These are phyloP conservation scores for Pyrocoelia pectoralis DNA, from an alignment of 2,888 invertebrate species.

Conservation along the genomic window DNA sequence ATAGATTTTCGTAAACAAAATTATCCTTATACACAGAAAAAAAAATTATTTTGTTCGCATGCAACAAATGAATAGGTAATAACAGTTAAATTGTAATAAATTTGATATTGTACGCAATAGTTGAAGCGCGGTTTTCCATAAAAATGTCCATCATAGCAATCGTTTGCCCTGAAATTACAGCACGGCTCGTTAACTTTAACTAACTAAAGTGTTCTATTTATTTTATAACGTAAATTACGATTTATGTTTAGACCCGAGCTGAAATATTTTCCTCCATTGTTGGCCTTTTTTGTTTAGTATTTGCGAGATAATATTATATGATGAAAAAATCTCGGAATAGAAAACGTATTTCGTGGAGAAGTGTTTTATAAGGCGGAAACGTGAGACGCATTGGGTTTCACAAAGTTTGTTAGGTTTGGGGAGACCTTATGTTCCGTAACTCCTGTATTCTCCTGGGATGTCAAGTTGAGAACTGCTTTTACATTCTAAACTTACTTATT, in stretches of 20 bases:
- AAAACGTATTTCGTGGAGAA: slow-evolving; percentile 36
- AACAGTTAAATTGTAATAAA: slow-evolving; percentile 35
- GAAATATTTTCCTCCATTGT: slow-evolving; percentile 4
- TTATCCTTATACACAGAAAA: background rate
- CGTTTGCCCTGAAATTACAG: slow-evolving; percentile 22
- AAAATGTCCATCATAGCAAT: slow-evolving; percentile 23
- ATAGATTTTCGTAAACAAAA: background rate
- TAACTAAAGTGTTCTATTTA: slow-evolving; percentile 24
- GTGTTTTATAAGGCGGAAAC: slow-evolving; percentile 56
- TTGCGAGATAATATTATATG: slow-evolving; percentile 7
- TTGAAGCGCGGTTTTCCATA: slow-evolving; percentile 22
- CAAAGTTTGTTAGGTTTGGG: slow-evolving; percentile 58
- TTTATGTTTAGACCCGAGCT: slow-evolving; percentile 1
- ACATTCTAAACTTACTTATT: slow-evolving; percentile 44
- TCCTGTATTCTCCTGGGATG: slow-evolving; percentile 56
- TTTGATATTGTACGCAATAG: slow-evolving; percentile 20
- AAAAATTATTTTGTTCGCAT: slow-evolving; percentile 14
- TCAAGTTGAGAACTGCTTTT: slow-evolving; percentile 47
- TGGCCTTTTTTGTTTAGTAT: background rate
- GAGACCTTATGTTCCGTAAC: slow-evolving; percentile 55
- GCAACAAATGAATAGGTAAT: slow-evolving; percentile 32
- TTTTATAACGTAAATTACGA: slow-evolving; percentile 12
- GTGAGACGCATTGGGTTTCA: slow-evolving; percentile 57
- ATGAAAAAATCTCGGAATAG: slow-evolving; percentile 34
- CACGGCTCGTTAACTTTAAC: slow-evolving; percentile 27